Base-by-base conservation (phyloP, 2,113 vertebrate species). In the Carassius carassius region DNA sequence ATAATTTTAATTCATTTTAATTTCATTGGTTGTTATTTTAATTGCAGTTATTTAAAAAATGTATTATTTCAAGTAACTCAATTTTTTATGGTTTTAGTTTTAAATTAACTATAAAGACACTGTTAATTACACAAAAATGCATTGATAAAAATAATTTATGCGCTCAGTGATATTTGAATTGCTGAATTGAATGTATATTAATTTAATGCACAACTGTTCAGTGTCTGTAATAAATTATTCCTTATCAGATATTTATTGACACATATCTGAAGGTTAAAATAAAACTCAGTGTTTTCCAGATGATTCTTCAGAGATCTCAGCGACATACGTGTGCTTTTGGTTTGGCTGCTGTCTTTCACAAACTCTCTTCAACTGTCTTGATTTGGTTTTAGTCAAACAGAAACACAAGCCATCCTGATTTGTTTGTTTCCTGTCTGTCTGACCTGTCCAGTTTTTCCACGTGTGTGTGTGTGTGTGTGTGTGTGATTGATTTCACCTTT, bases 371-470 rank as follows among this genome's bases (percentile, higher is more conserved):
- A 56, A 1, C 17, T 8, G 51, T 14, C 58, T 62, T 62, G n/a
- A 62, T 62, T 62, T 5, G 58, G 58, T 62, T 12, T 63, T 25
- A 63, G 60, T 63, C 60, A 5, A 63, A 63, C 19, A 78, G 10
- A 82, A 65, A 80, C 56, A 7, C 60, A 37, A 86, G 85, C 85
- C 85, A 86, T 82, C 51, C 23, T 32, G 76, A 86, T 86, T 78
- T 51, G 78, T 83, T 83, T 86, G 81, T 86, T 78, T 86, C 85
- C 83, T 58, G 74, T 78, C 29, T 84, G 62, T 63, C 29, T 25
- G 17, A 58, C 54, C 54, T 58, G 54, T 58, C 17, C 16, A 41
- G 9, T 35, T 25, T 82, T 82, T 37, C 58, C 67, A 29, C 1
- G 10, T 4, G 58, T 62, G 58, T 11, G 58, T 62, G 21, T 23